A percentile compares a stretch with the other conserved stretches of the same genome.
Evolutionary conservation across 2,888 invertebrate species (phyloP).

Genomic region (Nephrotoma appendiculata): DNA sequence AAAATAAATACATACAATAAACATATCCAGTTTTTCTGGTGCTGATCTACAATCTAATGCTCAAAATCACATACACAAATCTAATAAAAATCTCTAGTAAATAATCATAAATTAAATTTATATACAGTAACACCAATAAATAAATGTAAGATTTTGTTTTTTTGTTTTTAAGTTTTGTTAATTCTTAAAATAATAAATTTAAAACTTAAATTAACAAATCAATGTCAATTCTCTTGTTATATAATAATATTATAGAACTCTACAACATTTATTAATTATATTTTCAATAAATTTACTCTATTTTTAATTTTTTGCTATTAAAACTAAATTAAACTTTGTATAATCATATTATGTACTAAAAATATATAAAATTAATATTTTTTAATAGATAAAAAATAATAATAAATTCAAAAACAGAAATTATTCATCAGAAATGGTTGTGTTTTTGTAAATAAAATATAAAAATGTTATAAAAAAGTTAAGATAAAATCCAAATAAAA

Average conservation of each 20-base stretch:
- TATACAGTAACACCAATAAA: neutral
- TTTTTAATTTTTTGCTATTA: neutral
- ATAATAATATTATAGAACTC: neutral
- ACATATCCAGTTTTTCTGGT: neutral
- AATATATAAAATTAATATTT: neutral
- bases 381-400: neutral
- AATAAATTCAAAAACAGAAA: neutral
- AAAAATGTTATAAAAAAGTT: neutral
- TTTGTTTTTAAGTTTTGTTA: neutral
- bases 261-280: neutral
- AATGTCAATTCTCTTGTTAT: slow-evolving; percentile 1
- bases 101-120: neutral
- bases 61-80: neutral
- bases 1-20: neutral
- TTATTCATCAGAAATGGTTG: slow-evolving; percentile 3
- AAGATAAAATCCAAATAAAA: neutral
- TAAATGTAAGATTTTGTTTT: neutral
- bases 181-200: neutral
- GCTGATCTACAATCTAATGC: neutral
- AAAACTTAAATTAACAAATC: neutral
- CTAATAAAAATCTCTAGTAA: neutral
- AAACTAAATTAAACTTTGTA: neutral
- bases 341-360: neutral
- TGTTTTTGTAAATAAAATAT: neutral
- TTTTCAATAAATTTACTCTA: neutral